Base-by-base conservation (phyloP, 2,113 vertebrate genomes). In the Sorex fumeus region DNA sequence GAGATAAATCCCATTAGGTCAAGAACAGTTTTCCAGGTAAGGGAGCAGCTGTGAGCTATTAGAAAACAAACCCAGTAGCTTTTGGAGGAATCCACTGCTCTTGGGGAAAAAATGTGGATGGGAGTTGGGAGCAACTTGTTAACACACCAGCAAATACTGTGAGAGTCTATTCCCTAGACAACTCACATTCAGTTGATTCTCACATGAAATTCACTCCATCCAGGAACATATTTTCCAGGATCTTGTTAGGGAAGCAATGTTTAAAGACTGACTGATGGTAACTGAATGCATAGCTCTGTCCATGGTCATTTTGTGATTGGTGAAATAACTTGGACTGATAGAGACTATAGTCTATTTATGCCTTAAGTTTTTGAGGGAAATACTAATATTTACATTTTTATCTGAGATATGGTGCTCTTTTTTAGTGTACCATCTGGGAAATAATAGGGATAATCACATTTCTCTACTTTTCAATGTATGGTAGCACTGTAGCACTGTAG, bases 11-110 rank as follows among this genome's bases (percentile, higher is more conserved):
- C 78, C 74, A 36, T 72, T 93, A 60, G 28, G 32, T 76, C 43
- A 79, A 91, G 50, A 36, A n/a, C 80, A 87, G 28, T 66, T 71
- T 84, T 88, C 7, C 62, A 76, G 67, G 50, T 34, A 64, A 80
- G 21, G 8, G 13, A 50, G n/a, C 28, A 67, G 43, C 74, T 91
- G 19, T 67, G 81, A 87, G 43, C 69, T 27, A 62, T 93, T 64
- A 89, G 50, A 45, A 36, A n/a, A 83, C 19, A 53, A 15, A 28
- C 60, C 77, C 0, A 50, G 45, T n/a, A 67, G 36, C 36, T 69
- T 2, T 12, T 32, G 10, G 25, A 57, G 36, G 21, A 84, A 19
- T 30, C 13, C 23, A 34, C 3, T 53, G 7, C 15, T 27, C 66
- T 10, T n/a, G 47, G 47, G 62, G 60, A 47, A 50, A 50, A 12